These are phyloP conservation scores for Adineta ricciae DNA, from an alignment of 2,888 invertebrate species.

Conservation along the genomic window DNA sequence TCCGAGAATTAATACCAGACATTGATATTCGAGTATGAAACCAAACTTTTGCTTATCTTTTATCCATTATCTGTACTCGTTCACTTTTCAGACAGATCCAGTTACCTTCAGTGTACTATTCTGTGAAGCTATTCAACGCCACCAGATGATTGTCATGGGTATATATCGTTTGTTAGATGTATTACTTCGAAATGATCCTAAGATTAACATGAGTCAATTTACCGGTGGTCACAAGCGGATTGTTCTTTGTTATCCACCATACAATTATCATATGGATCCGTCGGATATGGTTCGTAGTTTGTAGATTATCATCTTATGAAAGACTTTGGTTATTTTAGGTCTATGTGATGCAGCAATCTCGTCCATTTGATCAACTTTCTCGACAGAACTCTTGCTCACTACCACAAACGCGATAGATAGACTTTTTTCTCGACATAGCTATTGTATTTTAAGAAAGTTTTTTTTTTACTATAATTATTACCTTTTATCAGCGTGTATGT, in stretches of 20 bases:
- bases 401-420: not conserved
- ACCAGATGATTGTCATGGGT: not conserved
- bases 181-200: slow-evolving; percentile 3
- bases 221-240: not conserved
- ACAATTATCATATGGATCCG: slow-evolving; percentile 13
- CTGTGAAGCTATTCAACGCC: slow-evolving; percentile 6
- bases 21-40: not conserved
- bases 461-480: not conserved
- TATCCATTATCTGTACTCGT: not conserved
- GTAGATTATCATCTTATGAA: not conserved
- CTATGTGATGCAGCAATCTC: not conserved
- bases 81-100: not conserved
- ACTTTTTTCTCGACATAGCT: not conserved
- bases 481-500: not conserved
- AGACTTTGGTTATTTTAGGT: not conserved
- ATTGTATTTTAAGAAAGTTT: not conserved
- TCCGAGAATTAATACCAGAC: slow-evolving; percentile 14
- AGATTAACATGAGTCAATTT: not conserved
- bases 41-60: not conserved
- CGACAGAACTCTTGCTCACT: not conserved
- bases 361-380: not conserved
- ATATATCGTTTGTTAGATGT: slow-evolving; percentile 3
- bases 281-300: not conserved
- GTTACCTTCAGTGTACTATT: not conserved
- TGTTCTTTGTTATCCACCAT: slow-evolving; percentile 12